Percentiles rank a stretch among this genome's conserved stretches.
phyloP scores from a whole-genome alignment of 2,113 vertebrate genomes.

The Tringa solitaria region DNA sequence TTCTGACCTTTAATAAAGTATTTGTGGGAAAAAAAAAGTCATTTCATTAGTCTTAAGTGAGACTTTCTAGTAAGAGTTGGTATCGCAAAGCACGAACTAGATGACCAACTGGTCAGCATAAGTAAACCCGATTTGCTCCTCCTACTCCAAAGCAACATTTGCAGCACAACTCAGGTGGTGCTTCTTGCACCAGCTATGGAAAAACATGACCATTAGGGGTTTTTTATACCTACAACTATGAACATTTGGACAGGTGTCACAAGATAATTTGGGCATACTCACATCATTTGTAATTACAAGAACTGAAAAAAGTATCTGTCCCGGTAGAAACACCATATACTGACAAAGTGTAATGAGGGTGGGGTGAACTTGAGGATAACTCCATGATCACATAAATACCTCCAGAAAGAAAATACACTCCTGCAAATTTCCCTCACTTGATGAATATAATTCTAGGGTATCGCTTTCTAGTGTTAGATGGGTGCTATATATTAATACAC shows the following conservation, averaged over 20 bases:
- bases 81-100: not conserved
- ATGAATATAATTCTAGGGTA: not conserved
- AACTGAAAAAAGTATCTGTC: not conserved
- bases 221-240: not conserved
- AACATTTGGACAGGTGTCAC: not conserved
- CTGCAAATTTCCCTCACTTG: not conserved
- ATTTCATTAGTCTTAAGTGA: not conserved
- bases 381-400: not conserved
- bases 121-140: not conserved
- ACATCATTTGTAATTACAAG: not conserved
- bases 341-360: not conserved
- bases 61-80: not conserved
- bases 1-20: not conserved
- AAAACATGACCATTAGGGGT: not conserved
- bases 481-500: not conserved
- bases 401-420: not conserved
- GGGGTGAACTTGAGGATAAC: not conserved
- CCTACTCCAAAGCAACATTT: not conserved
- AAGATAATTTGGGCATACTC: not conserved
- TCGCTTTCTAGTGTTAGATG: not conserved
- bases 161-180: not conserved
- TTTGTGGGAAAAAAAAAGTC: fast-evolving
- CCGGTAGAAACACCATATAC: not conserved
- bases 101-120: not conserved
- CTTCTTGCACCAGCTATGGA: not conserved